A percentile compares a stretch with the other conserved stretches of the same genome.
Conservation (phyloP, 2,113 vertebrate species). For the Progne subis region DNA sequence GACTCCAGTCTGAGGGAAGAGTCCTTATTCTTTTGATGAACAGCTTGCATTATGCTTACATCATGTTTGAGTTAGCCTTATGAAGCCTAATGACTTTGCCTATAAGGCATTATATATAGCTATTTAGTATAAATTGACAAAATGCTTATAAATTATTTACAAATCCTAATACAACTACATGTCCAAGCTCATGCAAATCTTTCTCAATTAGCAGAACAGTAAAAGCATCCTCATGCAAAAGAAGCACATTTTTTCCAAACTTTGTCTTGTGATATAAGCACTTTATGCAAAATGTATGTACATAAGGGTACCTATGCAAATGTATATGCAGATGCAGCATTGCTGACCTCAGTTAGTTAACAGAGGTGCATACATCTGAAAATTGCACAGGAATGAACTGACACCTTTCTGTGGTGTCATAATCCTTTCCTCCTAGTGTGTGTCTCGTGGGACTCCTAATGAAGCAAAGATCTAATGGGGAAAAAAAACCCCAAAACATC, state of each 20-base stretch:
- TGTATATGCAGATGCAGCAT: background rate
- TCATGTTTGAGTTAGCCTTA: background rate
- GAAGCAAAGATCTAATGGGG: background rate
- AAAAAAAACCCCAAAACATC: background rate
- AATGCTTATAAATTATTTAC: background rate
- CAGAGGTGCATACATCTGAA: background rate
- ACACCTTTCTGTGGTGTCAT: background rate
- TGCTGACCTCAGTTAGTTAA: background rate
- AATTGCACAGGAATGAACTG: background rate
- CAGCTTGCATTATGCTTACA: background rate
- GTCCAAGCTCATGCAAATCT: background rate
- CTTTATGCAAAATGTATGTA: background rate
- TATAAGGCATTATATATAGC: background rate
- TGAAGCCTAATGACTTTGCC: background rate
- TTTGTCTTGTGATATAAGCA: background rate
- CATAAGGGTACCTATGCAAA: background rate
- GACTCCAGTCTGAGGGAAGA: background rate
- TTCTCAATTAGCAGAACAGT: background rate
- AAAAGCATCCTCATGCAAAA: background rate
- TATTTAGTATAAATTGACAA: background rate
- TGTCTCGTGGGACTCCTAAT: fast-evolving
- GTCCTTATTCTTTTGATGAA: background rate
- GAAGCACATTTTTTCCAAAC: background rate
- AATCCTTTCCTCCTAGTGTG: background rate
- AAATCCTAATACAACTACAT: background rate